These are phyloP conservation scores for Stigmatopora argus DNA, from an alignment of 2,113 vertebrate species.

Conservation along the genomic window DNA sequence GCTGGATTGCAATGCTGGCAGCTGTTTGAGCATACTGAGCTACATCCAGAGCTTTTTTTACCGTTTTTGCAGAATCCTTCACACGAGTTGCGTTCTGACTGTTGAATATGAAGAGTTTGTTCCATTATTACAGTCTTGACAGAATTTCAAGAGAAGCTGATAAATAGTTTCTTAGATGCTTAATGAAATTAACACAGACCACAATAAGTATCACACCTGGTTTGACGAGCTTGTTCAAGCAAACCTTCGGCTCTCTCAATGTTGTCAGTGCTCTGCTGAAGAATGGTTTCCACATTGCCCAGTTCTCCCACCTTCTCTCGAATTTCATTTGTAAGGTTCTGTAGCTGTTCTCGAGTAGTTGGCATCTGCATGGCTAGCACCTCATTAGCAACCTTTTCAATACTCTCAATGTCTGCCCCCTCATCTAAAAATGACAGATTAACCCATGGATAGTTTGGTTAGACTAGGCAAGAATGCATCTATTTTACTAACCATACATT, in stretches of 20 bases:
- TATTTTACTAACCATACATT: background rate
- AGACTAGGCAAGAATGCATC: background rate
- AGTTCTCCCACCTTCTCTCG: slow-evolving; percentile 85
- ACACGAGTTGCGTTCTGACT: slow-evolving; percentile 83
- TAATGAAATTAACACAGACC: background rate
- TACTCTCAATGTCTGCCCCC: slow-evolving; percentile 88
- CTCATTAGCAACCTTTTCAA: slow-evolving; percentile 88
- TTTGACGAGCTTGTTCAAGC: slow-evolving; percentile 81
- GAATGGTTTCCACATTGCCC: slow-evolving; percentile 84
- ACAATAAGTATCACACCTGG: slow-evolving; percentile 70
- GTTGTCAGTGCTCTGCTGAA: slow-evolving; percentile 84
- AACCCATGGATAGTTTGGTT: background rate
- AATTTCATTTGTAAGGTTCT: slow-evolving; percentile 86
- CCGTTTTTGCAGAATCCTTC: slow-evolving; percentile 79
- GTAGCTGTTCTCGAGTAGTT: slow-evolving; percentile 85
- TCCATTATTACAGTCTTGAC: background rate
- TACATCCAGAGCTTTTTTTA: slow-evolving; percentile 84
- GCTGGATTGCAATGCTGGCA: slow-evolving; percentile 82
- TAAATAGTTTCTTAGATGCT: background rate
- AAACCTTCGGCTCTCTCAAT: slow-evolving; percentile 83
- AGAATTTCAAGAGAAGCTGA: background rate
- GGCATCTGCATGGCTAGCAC: slow-evolving; percentile 96
- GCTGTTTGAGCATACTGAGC: slow-evolving; percentile 81
- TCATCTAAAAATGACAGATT: slow-evolving; percentile 74
- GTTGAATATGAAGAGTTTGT: slow-evolving; percentile 16